A percentile compares a stretch with the other conserved stretches of the same genome.
Evolutionary conservation across 2,888 invertebrate species (phyloP).

Genomic region (Pediacus dermestoides): DNA sequence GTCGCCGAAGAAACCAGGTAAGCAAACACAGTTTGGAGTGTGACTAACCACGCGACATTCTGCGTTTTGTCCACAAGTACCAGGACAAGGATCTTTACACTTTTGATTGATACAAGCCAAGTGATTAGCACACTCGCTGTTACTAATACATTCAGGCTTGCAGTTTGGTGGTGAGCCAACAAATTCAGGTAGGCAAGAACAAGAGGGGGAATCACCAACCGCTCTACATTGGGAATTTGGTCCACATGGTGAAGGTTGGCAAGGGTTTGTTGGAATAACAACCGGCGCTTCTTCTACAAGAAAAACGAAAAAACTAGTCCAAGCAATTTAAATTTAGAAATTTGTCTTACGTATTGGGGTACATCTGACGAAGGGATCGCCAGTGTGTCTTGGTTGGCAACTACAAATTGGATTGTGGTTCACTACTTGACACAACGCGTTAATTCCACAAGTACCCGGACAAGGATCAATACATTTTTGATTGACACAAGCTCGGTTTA

Average conservation of each 20-base stretch:
- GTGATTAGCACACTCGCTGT: conserved; percentile 66
- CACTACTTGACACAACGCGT: conserved; percentile 63
- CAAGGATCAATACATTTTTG: conserved; percentile 71
- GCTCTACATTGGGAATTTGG: conserved; percentile 62
- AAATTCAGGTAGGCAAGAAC: conserved; percentile 68
- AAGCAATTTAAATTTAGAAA: conserved; percentile 6
- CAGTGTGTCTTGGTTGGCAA: conserved; percentile 58
- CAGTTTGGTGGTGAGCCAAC: conserved; percentile 71
- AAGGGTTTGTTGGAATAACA: conserved; percentile 56
- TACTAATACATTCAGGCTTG: conserved; percentile 69
- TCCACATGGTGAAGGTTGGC: conserved; percentile 73
- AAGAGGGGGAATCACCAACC: conserved; percentile 64
- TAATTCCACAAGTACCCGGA: conserved; percentile 65
- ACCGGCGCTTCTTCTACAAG: conserved; percentile 40
- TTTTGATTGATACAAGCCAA: conserved; percentile 70
- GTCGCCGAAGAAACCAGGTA: conserved; percentile 51
- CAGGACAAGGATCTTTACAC: conserved; percentile 70
- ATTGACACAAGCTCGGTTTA: conserved; percentile 63
- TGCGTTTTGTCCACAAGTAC: conserved; percentile 69
- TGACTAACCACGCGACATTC: conserved; percentile 74
- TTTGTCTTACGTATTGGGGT: conserved; percentile 31
- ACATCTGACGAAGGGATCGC: conserved; percentile 50
- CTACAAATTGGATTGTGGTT: conserved; percentile 65
- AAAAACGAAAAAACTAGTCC: too few relatives aligned
- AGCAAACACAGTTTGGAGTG: conserved; percentile 74